Conservation (phyloP, 2,888 invertebrate species). For the Candidula unifasciata region DNA sequence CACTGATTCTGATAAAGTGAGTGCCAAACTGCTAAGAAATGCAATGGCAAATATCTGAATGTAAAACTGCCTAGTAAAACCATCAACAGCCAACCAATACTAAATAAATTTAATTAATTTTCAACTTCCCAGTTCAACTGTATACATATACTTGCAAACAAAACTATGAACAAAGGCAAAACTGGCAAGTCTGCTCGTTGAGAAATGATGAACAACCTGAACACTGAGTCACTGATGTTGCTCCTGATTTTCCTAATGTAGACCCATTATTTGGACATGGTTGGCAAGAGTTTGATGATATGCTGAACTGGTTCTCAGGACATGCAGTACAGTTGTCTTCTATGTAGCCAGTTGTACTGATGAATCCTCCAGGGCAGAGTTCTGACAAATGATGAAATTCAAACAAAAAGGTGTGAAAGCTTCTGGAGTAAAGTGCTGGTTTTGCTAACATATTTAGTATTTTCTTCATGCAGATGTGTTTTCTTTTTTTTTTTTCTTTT, state of each 20-base stretch:
- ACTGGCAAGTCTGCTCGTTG: background rate
- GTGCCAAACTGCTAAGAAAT: too few species aligned
- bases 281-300: constrained; percentile 23
- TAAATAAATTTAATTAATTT: too few species aligned
- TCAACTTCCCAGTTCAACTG: too few species aligned
- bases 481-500: too few species aligned
- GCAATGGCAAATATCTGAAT: too few species aligned
- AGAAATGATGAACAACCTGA: constrained; percentile 1
- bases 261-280: constrained; percentile 52
- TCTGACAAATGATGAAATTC: constrained; percentile 23
- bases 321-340: constrained; percentile 38
- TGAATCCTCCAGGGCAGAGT: constrained; percentile 49
- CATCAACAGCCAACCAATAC: too few species aligned
- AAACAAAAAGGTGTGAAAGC: too few species aligned
- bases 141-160: background rate
- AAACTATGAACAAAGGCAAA: background rate
- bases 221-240: constrained; percentile 14
- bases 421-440: too few species aligned
- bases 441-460: too few species aligned
- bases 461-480: too few species aligned
- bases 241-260: constrained; percentile 46
- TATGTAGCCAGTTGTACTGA: constrained; percentile 12
- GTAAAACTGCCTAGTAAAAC: too few species aligned
- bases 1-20: too few species aligned
- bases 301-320: constrained; percentile 12